phyloP scores from a whole-genome alignment of 92 coral and sea anemone genomes.

The Siderastrea radians region DNA sequence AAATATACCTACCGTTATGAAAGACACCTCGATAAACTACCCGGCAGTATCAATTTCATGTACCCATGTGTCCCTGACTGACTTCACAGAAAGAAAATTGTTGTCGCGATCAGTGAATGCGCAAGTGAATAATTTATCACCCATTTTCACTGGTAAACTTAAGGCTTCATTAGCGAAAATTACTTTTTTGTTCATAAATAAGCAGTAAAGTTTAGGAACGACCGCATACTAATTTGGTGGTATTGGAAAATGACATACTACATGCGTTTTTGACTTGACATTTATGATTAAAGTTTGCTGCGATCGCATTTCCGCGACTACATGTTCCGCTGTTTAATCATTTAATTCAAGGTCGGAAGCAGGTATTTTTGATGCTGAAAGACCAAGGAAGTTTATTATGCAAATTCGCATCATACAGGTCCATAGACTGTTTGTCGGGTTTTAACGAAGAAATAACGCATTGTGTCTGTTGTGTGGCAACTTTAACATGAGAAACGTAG shows the following conservation, averaged over 20 bases:
- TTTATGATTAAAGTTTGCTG: neutral
- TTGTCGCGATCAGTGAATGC: neutral
- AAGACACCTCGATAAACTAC: neutral
- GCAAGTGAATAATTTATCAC: neutral
- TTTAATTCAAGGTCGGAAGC: constrained; percentile 5
- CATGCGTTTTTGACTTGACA: neutral
- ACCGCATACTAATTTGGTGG: neutral
- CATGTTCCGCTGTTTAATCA: neutral
- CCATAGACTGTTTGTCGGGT: neutral
- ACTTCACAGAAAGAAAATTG: neutral
- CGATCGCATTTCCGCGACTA: neutral
- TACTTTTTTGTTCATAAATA: neutral
- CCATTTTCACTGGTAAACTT: neutral
- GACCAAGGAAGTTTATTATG: neutral
- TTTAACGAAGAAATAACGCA: neutral
- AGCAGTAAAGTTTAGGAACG: neutral
- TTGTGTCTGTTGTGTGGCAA: neutral
- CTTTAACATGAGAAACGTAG: too few relatives aligned
- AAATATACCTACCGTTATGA: constrained; percentile 2
- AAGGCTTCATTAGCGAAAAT: constrained; percentile 15
- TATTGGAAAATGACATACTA: neutral
- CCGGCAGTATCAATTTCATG: neutral
- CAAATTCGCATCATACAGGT: neutral
- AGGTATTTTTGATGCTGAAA: neutral
- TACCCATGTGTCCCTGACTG: neutral